phyloP scores from a whole-genome alignment of 2,888 invertebrate genomes.

The Amiota communis region DNA sequence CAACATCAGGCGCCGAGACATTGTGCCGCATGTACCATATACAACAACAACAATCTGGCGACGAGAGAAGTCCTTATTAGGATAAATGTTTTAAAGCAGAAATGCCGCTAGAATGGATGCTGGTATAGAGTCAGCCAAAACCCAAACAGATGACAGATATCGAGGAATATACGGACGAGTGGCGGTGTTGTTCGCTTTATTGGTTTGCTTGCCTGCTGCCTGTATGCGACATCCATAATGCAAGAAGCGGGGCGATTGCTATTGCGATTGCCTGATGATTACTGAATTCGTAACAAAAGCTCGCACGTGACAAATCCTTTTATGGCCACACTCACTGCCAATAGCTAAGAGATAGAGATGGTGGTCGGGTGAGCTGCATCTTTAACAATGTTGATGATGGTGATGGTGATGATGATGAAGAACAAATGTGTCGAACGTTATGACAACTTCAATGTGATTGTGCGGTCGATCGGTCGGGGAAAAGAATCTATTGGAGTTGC shows the following conservation, averaged over 20 bases:
- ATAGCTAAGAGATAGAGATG: not conserved
- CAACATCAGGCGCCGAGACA: constrained; percentile 54
- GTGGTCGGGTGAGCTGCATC: constrained; percentile 25
- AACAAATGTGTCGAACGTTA: constrained; percentile 66
- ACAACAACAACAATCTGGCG: constrained; percentile 46
- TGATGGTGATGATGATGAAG: constrained; percentile 36
- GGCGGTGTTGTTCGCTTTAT: not conserved
- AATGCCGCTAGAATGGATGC: constrained; percentile 59
- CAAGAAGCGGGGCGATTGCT: constrained; percentile 17
- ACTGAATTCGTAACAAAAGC: constrained; percentile 73
- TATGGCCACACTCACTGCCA: constrained; percentile 62
- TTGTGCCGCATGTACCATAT: constrained; percentile 23
- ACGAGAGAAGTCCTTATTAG: constrained; percentile 62
- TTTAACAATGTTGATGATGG: constrained; percentile 27
- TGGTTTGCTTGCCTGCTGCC: not conserved
- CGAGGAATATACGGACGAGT: too few relatives aligned
- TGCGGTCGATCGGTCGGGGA: too few relatives aligned
- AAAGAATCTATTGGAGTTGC: too few relatives aligned
- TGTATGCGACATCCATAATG: constrained; percentile 38
- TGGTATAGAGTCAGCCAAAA: too few relatives aligned
- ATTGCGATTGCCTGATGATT: constrained; percentile 68
- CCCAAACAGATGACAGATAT: too few relatives aligned
- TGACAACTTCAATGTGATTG: constrained; percentile 11
- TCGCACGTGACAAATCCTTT: constrained; percentile 73
- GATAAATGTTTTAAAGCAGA: constrained; percentile 61